Evolutionary conservation across 2,797 vertebrate genomes (phyloP).

Genomic region (Hirundo rustica): DNA sequence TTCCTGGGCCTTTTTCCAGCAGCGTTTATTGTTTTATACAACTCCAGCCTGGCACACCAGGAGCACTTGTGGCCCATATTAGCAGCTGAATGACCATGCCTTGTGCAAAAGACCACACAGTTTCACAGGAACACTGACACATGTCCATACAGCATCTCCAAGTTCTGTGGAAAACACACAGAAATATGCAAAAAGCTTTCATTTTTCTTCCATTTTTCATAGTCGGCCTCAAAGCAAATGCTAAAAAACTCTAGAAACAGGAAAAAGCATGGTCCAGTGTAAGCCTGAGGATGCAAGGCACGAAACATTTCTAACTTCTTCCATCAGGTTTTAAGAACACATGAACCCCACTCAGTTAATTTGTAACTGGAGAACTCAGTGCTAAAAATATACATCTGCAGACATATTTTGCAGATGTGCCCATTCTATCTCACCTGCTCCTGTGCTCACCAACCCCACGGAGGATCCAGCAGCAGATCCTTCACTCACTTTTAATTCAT

Average conservation of each 20-base stretch:
- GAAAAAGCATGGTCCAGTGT: neutral
- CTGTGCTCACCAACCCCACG: neutral
- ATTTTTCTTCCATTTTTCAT: neutral
- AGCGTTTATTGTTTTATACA: conserved; percentile 8
- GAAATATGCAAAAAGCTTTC: neutral
- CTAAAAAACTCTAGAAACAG: neutral
- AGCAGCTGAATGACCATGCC: neutral
- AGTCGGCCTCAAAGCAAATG: neutral
- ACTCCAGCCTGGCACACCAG: neutral
- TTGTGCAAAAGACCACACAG: neutral
- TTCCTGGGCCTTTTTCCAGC: conserved; percentile 45
- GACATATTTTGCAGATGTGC: neutral
- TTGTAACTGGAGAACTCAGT: neutral
- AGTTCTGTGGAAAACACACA: neutral
- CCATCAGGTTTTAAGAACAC: neutral
- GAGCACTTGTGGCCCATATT: neutral
- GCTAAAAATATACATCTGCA: neutral
- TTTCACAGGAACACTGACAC: neutral
- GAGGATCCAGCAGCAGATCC: neutral
- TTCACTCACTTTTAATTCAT: neutral
- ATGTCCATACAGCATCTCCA: neutral
- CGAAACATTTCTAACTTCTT: neutral
- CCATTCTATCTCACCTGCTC: neutral
- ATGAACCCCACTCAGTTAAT: neutral
- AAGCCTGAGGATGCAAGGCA: neutral